A percentile compares a stretch with the other conserved stretches of the same genome.
These are phyloP conservation scores for Paramormyrops hopkinsi DNA, from an alignment of 2,797 vertebrate genomes.

Conservation along the genomic window DNA sequence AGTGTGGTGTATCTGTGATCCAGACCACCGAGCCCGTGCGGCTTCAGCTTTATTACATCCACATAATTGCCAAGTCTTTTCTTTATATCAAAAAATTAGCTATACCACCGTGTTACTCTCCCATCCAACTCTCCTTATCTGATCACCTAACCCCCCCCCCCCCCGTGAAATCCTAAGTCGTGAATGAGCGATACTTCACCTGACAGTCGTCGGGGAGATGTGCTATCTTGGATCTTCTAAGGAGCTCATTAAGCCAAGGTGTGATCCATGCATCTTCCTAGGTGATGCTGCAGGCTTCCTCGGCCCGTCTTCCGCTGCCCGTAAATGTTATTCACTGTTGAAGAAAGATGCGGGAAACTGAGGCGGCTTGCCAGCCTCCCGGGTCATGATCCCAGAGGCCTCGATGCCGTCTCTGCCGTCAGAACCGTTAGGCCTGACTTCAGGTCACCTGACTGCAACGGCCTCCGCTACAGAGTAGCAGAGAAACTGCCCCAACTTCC, in stretches of 20 bases:
- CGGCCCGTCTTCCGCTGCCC: constrained; percentile 44
- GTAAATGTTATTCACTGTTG: constrained; percentile 66
- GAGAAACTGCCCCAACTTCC: constrained; percentile 41
- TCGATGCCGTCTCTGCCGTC: constrained; percentile 50
- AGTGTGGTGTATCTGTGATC: constrained; percentile 54
- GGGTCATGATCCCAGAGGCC: constrained; percentile 36
- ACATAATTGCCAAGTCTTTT: constrained; percentile 69
- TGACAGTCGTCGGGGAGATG: constrained; percentile 54
- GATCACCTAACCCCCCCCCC: neutral
- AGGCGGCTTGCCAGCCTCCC: constrained; percentile 23
- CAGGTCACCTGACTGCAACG: constrained; percentile 42
- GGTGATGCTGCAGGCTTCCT: constrained; percentile 51
- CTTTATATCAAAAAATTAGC: constrained; percentile 64
- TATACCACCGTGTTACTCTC: constrained; percentile 33
- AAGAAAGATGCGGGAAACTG: constrained; percentile 42
- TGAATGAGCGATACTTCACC: constrained; percentile 69
- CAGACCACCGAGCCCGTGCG: constrained; percentile 69
- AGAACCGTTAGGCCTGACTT: constrained; percentile 56
- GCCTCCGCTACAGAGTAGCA: constrained; percentile 32
- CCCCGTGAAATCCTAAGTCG: constrained; percentile 43
- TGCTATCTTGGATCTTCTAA: constrained; percentile 70
- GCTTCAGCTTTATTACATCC: constrained; percentile 57
- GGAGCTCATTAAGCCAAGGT: constrained; percentile 79
- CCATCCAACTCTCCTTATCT: constrained; percentile 24
- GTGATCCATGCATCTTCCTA: constrained; percentile 63